These are phyloP conservation scores for Drosophila auraria DNA, from an alignment of 1,140 invertebrate species.

Conservation along the genomic window DNA sequence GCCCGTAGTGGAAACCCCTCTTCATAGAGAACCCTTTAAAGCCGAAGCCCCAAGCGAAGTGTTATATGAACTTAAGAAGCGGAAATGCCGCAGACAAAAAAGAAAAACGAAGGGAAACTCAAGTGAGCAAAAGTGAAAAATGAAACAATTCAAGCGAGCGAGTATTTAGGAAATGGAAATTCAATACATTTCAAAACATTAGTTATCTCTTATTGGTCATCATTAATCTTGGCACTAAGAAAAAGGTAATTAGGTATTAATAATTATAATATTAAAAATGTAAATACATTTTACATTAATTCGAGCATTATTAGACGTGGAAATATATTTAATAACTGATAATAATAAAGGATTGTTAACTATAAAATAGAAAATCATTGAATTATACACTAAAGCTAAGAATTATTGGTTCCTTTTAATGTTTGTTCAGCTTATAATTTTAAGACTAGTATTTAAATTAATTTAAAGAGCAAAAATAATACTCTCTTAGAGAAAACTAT, in stretches of 20 bases:
- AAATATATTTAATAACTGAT: too few relatives aligned
- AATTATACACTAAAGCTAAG: too few relatives aligned
- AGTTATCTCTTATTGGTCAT: constrained; percentile 27
- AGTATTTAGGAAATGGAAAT: constrained; percentile 14
- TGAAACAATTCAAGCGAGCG: constrained; percentile 5
- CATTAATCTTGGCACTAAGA: constrained; percentile 44
- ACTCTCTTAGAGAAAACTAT: neutral
- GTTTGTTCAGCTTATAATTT: neutral
- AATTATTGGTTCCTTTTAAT: too few relatives aligned
- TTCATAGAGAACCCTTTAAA: constrained; percentile 37
- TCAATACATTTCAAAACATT: constrained; percentile 35
- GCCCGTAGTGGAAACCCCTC: constrained; percentile 10
- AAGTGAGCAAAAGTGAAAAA: constrained; percentile 42
- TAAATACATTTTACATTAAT: neutral
- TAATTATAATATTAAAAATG: neutral
- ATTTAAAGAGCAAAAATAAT: too few relatives aligned
- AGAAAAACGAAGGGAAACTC: constrained; percentile 17
- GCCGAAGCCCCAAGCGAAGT: constrained; percentile 27
- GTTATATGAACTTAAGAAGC: constrained; percentile 47
- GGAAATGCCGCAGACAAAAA: constrained; percentile 51
- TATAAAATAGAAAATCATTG: too few relatives aligned
- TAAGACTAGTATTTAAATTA: too few relatives aligned
- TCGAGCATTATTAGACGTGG: neutral
- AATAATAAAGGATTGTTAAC: too few relatives aligned
- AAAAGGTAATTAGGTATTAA: neutral